Conservation (phyloP, 1,140 invertebrate species). For the Pentalonia nigronervosa region DNA sequence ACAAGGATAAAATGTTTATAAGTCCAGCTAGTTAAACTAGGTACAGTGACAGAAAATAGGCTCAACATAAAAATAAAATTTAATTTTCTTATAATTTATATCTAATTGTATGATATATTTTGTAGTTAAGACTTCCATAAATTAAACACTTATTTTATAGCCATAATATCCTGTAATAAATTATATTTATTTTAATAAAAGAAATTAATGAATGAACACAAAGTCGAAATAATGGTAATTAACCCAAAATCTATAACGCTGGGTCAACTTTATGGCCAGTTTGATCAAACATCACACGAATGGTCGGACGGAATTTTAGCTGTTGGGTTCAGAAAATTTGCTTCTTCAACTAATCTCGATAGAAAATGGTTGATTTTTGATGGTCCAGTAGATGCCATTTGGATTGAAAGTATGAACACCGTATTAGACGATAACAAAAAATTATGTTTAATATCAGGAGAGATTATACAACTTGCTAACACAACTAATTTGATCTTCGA, state of each 20-base stretch:
- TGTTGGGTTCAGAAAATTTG: slow-evolving; percentile 89
- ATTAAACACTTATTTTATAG: background rate
- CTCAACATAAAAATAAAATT: background rate
- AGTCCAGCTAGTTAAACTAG: background rate
- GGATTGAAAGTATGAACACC: slow-evolving; percentile 98
- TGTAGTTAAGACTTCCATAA: background rate
- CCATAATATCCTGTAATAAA: background rate
- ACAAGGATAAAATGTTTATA: background rate
- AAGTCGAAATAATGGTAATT: slow-evolving; percentile 88
- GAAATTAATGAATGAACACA: slow-evolving; percentile 69
- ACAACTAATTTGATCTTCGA: slow-evolving; percentile 95
- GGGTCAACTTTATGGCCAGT: slow-evolving; percentile 94
- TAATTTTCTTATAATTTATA: background rate
- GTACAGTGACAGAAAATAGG: background rate
- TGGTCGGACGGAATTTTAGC: slow-evolving; percentile 94
- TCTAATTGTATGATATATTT: background rate
- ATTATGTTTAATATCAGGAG: slow-evolving; percentile 89
- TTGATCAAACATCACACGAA: slow-evolving; percentile 93
- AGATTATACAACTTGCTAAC: slow-evolving; percentile 90
- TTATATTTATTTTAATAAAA: background rate
- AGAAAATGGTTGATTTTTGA: slow-evolving; percentile 98
- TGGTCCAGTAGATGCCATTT: slow-evolving; percentile 93
- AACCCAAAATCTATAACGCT: slow-evolving; percentile 97
- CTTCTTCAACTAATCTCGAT: slow-evolving; percentile 78
- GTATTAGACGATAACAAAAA: slow-evolving; percentile 97